These are phyloP conservation scores for Pemphredon lugubris DNA, from an alignment of 2,888 invertebrate species.

Conservation along the genomic window DNA sequence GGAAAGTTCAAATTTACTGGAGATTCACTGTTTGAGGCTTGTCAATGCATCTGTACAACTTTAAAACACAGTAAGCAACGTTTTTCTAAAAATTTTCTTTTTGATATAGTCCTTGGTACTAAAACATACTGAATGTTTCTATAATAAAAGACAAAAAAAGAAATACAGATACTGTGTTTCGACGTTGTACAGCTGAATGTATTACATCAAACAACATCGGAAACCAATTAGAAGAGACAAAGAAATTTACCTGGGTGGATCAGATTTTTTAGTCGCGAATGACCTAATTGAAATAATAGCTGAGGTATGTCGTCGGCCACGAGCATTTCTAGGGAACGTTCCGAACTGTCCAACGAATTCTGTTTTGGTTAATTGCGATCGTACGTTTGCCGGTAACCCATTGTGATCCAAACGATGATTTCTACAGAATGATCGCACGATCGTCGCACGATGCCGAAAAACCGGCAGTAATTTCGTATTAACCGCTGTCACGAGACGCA, in stretches of 20 bases:
- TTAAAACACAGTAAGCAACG: too few relatives aligned
- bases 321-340: slow-evolving; percentile 38
- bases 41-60: too few relatives aligned
- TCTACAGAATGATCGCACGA: slow-evolving; percentile 60
- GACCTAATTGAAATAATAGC: slow-evolving; percentile 58
- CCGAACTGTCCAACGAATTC: slow-evolving; percentile 28
- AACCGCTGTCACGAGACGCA: slow-evolving; percentile 65
- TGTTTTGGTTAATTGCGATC: slow-evolving; percentile 35
- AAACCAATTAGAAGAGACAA: not conserved
- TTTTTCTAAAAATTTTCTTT: too few relatives aligned
- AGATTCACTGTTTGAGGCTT: too few relatives aligned
- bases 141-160: not conserved
- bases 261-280: slow-evolving; percentile 68
- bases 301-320: slow-evolving; percentile 48
- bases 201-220: not conserved
- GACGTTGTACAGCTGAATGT: too few relatives aligned
- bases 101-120: too few relatives aligned
- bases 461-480: slow-evolving; percentile 68
- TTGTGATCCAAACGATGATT: slow-evolving; percentile 39
- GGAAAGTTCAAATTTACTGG: too few relatives aligned
- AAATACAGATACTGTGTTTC: not conserved
- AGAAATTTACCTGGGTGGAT: slow-evolving; percentile 62
- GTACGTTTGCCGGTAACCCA: slow-evolving; percentile 44
- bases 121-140: too few relatives aligned
- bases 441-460: slow-evolving; percentile 66